Conservation (phyloP, 1,140 invertebrate genomes). For the Anadara kagoshimensis region DNA sequence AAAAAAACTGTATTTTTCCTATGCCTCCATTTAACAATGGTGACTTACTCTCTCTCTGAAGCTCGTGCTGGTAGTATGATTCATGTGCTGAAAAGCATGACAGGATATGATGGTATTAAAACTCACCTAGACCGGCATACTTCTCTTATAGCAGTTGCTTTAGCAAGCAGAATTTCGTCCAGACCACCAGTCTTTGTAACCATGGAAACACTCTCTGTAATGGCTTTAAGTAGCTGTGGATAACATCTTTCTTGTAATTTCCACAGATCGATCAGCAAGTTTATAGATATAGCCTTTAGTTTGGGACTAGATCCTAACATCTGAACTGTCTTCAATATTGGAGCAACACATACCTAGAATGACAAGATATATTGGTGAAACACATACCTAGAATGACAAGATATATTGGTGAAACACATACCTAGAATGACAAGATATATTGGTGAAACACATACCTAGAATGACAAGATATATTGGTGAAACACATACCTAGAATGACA, state of each 20-base stretch:
- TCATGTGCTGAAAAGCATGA: too few relatives aligned
- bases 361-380: constrained; percentile 41
- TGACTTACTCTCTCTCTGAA: too few relatives aligned
- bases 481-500: constrained; percentile 51
- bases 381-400: constrained; percentile 49
- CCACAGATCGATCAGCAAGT: constrained; percentile 57
- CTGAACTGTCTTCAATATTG: constrained; percentile 58
- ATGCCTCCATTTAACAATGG: too few relatives aligned
- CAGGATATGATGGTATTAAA: background rate
- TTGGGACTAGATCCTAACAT: constrained; percentile 39
- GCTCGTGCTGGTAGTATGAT: too few relatives aligned
- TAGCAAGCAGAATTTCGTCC: constrained; percentile 53
- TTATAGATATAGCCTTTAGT: constrained; percentile 50
- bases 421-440: constrained; percentile 44
- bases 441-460: constrained; percentile 53
- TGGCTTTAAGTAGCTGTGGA: constrained; percentile 51
- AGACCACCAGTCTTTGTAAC: background rate
- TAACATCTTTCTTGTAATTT: constrained; percentile 60
- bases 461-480: constrained; percentile 39
- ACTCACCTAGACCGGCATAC: constrained; percentile 57
- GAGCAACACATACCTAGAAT: constrained; percentile 53
- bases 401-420: constrained; percentile 49
- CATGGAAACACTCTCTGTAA: constrained; percentile 30
- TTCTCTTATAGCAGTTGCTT: constrained; percentile 53
- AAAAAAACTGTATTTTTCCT: too few relatives aligned